These are phyloP conservation scores for Lasiurus borealis DNA, from an alignment of 2,113 vertebrate species.

Conservation along the genomic window DNA sequence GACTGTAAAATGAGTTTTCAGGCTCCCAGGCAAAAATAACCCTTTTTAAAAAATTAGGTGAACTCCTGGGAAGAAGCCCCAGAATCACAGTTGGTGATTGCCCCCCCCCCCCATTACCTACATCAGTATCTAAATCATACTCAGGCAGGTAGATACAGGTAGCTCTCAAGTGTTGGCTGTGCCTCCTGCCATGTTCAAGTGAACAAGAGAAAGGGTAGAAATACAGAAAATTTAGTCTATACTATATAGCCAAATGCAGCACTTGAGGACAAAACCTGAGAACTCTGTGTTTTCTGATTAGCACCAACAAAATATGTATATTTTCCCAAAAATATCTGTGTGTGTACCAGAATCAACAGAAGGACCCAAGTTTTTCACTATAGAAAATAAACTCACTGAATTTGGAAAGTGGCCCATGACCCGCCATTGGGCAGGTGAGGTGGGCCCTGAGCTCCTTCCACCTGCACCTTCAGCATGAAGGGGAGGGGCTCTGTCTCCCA, in stretches of 20 bases:
- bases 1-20: background rate
- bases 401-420: background rate
- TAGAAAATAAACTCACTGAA: background rate
- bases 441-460: background rate
- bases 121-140: accelerated
- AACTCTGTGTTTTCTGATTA: too few relatives aligned
- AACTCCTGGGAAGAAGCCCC: background rate
- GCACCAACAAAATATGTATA: too few relatives aligned
- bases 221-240: background rate
- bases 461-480: too few relatives aligned
- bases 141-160: background rate
- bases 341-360: too few relatives aligned
- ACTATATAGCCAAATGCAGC: background rate
- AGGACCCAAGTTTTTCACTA: accelerated
- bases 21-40: background rate
- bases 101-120: background rate
- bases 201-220: background rate
- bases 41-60: background rate
- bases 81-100: background rate
- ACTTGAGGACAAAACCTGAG: background rate
- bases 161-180: background rate
- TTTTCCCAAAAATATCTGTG: too few relatives aligned
- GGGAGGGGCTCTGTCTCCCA: accelerated
- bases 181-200: background rate
- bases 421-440: background rate